Conservation (phyloP, 2,797 vertebrate species). For the Hipposideros larvatus region DNA sequence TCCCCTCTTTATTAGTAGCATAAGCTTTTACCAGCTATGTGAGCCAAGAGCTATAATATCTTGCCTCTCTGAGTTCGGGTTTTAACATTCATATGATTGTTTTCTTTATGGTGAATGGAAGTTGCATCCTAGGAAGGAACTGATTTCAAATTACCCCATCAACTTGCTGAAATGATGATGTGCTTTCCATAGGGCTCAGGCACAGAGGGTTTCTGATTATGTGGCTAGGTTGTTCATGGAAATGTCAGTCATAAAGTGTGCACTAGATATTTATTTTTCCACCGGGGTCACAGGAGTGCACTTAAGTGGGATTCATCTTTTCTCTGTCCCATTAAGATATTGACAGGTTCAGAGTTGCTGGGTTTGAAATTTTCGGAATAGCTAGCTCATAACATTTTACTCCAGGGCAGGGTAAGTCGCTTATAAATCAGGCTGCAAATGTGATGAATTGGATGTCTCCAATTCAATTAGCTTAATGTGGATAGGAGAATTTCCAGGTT, state of each 20-base stretch:
- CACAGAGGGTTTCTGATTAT: constrained; percentile 17
- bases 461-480: constrained; percentile 81
- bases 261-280: constrained; percentile 60
- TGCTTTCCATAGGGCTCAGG: constrained; percentile 20
- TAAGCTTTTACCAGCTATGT: constrained; percentile 28
- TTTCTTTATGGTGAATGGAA: constrained; percentile 68
- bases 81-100: constrained; percentile 56
- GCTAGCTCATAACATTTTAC: constrained; percentile 77
- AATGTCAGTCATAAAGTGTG: constrained; percentile 55
- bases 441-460: constrained; percentile 83
- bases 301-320: constrained; percentile 52
- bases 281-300: constrained; percentile 34
- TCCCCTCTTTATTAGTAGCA: constrained; percentile 50
- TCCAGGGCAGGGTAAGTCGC: constrained; percentile 75
- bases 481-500: constrained; percentile 77
- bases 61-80: constrained; percentile 17
- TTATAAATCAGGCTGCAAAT: constrained; percentile 83
- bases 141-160: constrained; percentile 59
- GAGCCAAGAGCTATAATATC: constrained; percentile 27
- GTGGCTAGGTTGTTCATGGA: constrained; percentile 15
- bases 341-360: constrained; percentile 64
- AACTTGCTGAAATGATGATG: constrained; percentile 57
- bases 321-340: constrained; percentile 61
- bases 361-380: constrained; percentile 72
- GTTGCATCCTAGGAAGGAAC: constrained; percentile 37